A percentile compares a stretch with the other conserved stretches of the same genome.
These are phyloP conservation scores for Margaritifera margaritifera DNA, from an alignment of 2,888 invertebrate genomes.

Conservation along the genomic window DNA sequence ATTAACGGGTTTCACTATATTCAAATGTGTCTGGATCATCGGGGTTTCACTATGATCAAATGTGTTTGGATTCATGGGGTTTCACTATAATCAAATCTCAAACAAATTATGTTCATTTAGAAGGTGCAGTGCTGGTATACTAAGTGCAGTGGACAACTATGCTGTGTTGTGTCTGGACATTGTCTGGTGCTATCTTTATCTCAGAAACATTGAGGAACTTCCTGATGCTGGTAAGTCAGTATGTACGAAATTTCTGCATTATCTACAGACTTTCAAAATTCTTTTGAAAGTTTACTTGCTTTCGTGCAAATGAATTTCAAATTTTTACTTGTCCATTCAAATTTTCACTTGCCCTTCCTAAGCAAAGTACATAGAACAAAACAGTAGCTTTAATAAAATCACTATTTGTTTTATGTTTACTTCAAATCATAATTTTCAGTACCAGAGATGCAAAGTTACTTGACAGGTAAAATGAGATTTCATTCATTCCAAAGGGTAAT, in stretches of 20 bases:
- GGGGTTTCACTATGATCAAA: background rate
- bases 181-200: conserved; percentile 90
- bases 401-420: too few species aligned
- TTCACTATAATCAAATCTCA: background rate
- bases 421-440: too few species aligned
- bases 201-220: conserved; percentile 81
- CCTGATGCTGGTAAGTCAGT: conserved; percentile 79
- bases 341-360: too few species aligned
- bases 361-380: too few species aligned
- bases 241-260: background rate
- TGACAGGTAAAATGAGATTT: too few species aligned
- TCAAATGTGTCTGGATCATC: too few species aligned
- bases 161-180: conserved; percentile 88
- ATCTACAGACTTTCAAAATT: background rate
- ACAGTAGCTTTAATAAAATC: too few species aligned
- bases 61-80: background rate
- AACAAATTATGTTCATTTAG: conserved; percentile 73
- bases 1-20: too few species aligned
- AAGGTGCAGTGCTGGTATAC: conserved; percentile 79
- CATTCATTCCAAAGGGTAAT: too few species aligned
- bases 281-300: background rate
- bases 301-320: too few species aligned
- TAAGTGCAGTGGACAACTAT: conserved; percentile 86
- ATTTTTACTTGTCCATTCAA: too few species aligned
- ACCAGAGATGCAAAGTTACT: too few species aligned